phyloP scores from a whole-genome alignment of 2,797 vertebrate genomes.

The Tokudaia muenninki region DNA sequence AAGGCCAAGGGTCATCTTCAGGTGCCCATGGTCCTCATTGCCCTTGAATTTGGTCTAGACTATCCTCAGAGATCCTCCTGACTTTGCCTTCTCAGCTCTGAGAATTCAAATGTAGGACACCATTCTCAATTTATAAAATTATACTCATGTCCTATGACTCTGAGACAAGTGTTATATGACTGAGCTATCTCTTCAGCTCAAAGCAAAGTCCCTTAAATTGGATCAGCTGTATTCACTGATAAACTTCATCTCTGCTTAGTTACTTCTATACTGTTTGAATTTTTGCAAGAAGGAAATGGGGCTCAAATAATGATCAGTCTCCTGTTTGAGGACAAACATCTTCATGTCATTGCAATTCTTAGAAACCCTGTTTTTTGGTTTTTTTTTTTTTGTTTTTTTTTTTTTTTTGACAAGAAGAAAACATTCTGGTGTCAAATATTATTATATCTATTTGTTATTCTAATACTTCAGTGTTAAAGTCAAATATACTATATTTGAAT shows the following conservation, averaged over 20 bases:
- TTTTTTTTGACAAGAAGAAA: not conserved
- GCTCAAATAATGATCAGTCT: not conserved
- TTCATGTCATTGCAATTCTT: not conserved
- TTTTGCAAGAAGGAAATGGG: not conserved
- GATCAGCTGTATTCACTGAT: not conserved
- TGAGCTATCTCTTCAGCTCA: not conserved
- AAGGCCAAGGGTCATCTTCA: not conserved
- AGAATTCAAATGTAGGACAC: not conserved
- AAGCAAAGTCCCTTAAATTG: not conserved
- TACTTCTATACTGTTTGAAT: slow-evolving; percentile 15
- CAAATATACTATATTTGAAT: slow-evolving; percentile 61
- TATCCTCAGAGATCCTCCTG: not conserved
- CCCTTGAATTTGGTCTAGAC: too few relatives aligned
- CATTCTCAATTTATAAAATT: not conserved
- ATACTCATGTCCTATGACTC: not conserved
- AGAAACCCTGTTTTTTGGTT: not conserved
- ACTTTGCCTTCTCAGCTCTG: not conserved
- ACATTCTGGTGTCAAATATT: slow-evolving; percentile 55
- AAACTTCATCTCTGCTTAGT: slow-evolving; percentile 5
- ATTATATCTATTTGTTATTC: slow-evolving; percentile 31
- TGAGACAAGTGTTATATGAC: not conserved
- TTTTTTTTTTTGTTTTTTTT: too few relatives aligned
- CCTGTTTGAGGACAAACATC: not conserved
- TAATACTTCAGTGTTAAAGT: slow-evolving; percentile 54
- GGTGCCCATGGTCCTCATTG: not conserved